Evolutionary conservation across 1,140 invertebrate genomes (phyloP).

Genomic region (Pygmarrhopalites habei): DNA sequence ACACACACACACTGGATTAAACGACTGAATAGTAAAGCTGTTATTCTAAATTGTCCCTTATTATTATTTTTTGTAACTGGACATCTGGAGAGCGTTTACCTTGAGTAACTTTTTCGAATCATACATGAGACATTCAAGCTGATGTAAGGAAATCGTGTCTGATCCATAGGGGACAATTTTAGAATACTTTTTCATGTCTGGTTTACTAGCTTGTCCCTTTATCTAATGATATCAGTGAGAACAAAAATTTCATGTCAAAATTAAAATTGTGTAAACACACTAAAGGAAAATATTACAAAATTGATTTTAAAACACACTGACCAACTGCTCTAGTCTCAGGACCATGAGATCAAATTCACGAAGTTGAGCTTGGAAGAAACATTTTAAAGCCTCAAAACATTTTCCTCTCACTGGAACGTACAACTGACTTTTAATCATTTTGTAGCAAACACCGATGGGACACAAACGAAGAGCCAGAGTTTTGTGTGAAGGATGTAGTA

Average conservation of each 20-base stretch:
- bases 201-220: background rate
- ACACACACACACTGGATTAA: too few relatives aligned
- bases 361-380: background rate
- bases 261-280: too few relatives aligned
- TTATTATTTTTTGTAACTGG: too few relatives aligned
- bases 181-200: constrained; percentile 1
- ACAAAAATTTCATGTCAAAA: too few relatives aligned
- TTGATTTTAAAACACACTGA: background rate
- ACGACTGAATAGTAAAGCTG: too few relatives aligned
- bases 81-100: too few relatives aligned
- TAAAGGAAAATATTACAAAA: too few relatives aligned
- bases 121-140: constrained; percentile 9
- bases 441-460: background rate
- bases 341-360: constrained; percentile 11
- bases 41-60: too few relatives aligned
- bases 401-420: background rate
- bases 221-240: background rate
- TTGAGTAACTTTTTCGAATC: constrained; percentile 4
- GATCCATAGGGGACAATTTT: background rate
- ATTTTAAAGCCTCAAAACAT: constrained; percentile 4
- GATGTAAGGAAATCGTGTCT: background rate
- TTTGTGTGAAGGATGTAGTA: background rate
- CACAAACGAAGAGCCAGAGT: constrained; percentile 4
- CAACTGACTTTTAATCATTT: background rate
- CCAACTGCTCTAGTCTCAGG: background rate